Conservation (phyloP, 2,797 vertebrate species). For the Kryptopterus vitreolus region DNA sequence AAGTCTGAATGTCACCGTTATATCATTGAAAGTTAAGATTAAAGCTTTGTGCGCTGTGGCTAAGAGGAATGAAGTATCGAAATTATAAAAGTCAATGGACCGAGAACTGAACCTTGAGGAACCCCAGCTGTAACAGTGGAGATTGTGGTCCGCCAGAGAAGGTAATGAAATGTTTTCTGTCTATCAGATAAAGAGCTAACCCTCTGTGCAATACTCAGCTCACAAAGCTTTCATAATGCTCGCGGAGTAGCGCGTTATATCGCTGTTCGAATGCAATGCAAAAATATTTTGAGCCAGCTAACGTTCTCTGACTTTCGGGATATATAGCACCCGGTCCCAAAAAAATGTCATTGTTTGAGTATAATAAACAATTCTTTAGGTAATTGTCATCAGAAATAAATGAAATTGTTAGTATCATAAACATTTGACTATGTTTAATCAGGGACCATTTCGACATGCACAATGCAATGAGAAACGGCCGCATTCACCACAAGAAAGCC, state of each 20-base stretch:
- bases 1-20: background rate
- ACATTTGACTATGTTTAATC: no score
- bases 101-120: slow-evolving; percentile 12
- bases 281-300: background rate
- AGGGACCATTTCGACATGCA: no score
- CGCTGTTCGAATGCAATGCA: background rate
- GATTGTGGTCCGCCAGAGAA: background rate
- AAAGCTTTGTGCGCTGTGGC: background rate
- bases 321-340: no score
- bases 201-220: background rate
- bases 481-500: no score
- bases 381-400: no score
- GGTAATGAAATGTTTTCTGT: slow-evolving; percentile 19
- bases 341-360: no score
- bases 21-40: slow-evolving; percentile 6
- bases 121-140: background rate
- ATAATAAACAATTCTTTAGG: no score
- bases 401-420: no score
- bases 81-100: slow-evolving; percentile 27
- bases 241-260: background rate
- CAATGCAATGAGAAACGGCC: no score
- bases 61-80: background rate
- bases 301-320: background rate
- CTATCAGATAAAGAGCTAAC: slow-evolving; percentile 2
- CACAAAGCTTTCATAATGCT: background rate